These are phyloP conservation scores for Drosophila affinis DNA, from an alignment of 2,888 invertebrate species.

Conservation along the genomic window DNA sequence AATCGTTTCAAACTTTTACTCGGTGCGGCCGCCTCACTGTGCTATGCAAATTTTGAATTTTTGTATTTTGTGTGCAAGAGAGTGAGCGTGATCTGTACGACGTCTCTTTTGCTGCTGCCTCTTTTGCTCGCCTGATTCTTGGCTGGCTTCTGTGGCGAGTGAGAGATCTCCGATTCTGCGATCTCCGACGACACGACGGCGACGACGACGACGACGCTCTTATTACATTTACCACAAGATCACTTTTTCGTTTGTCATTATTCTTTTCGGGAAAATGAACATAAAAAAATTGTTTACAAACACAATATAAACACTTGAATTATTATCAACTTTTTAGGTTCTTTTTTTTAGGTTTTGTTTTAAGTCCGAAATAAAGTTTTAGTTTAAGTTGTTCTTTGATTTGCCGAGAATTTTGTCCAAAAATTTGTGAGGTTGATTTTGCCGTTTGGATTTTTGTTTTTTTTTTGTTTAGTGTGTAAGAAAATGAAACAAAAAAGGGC, in stretches of 20 bases:
- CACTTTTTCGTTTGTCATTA: conserved; percentile 48
- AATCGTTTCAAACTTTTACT: conserved; percentile 32
- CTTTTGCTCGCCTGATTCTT: conserved; percentile 51
- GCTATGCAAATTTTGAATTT: conserved; percentile 65
- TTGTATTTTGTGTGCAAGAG: conserved; percentile 68
- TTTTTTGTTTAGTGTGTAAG: conserved; percentile 55
- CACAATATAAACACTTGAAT: conserved; percentile 67
- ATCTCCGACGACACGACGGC: conserved; percentile 11
- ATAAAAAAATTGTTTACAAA: conserved; percentile 70
- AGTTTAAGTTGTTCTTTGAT: conserved; percentile 18
- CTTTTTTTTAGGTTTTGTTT: conserved; percentile 36
- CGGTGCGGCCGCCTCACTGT: conserved; percentile 12
- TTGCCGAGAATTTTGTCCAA: conserved; percentile 49
- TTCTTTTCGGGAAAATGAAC: conserved; percentile 51
- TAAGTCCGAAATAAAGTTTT: conserved; percentile 64
- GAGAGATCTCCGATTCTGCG: conserved; percentile 25
- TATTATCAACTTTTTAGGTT: conserved; percentile 44
- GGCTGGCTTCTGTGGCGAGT: conserved; percentile 44
- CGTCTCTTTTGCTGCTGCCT: conserved; percentile 36
- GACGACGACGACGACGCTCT: conserved; percentile 15
- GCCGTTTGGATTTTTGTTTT: too few species aligned
- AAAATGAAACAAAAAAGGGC: conserved; percentile 81
- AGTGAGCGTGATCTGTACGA: conserved; percentile 27
- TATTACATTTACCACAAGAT: conserved; percentile 49
- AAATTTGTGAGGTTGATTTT: conserved; percentile 36